Evolutionary conservation across 2,888 invertebrate genomes (phyloP).

Genomic region (Chymomyza fuscimana): DNA sequence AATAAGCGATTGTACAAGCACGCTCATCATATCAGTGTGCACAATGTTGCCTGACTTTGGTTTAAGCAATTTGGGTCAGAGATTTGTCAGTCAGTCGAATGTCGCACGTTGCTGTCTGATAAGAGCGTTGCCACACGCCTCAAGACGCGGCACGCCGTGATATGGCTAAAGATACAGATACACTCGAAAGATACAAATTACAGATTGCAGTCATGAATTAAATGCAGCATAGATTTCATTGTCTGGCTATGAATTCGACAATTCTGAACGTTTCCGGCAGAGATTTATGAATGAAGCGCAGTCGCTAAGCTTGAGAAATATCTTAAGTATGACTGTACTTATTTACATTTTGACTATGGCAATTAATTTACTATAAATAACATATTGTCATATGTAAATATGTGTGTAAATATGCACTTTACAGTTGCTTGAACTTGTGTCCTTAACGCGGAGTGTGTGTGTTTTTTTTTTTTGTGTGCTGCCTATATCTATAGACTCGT

Average conservation of each 20-base stretch:
- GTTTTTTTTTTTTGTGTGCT: conserved; percentile 8
- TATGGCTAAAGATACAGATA: neutral
- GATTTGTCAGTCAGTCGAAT: neutral
- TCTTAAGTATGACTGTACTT: neutral
- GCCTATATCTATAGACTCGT: too few relatives aligned
- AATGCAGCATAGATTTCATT: neutral
- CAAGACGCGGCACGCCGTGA: neutral
- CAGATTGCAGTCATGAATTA: neutral
- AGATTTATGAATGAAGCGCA: neutral
- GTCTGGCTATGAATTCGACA: neutral
- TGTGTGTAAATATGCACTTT: conserved; percentile 44
- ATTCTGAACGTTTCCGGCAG: neutral
- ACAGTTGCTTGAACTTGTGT: conserved; percentile 75
- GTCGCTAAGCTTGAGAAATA: neutral
- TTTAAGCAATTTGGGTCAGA: neutral
- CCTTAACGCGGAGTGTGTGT: conserved; percentile 62
- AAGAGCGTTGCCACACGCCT: neutral
- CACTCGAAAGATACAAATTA: too few relatives aligned
- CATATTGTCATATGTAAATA: conserved; percentile 7
- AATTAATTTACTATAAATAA: neutral
- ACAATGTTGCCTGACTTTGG: neutral
- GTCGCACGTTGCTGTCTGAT: neutral
- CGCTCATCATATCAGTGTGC: neutral
- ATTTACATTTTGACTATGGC: neutral
- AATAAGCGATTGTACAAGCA: neutral